These are phyloP conservation scores for Dromas ardeola DNA, from an alignment of 2,113 vertebrate species.

Conservation along the genomic window DNA sequence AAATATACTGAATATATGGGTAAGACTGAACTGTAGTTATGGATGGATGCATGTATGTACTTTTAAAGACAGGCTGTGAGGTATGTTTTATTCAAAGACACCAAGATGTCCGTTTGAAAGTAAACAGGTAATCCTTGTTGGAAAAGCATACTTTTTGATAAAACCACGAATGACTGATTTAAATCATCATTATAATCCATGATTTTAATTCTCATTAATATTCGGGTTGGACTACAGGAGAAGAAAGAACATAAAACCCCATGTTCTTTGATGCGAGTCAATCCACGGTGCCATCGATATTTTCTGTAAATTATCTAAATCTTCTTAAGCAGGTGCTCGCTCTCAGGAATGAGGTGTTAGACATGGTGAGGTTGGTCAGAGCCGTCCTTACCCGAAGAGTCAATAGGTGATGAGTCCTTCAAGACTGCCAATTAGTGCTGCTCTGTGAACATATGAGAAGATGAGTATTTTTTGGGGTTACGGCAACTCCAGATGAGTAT, in stretches of 20 bases:
- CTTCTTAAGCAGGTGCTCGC: background rate
- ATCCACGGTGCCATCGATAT: fast-evolving
- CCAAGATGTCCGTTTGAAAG: background rate
- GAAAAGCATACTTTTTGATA: background rate
- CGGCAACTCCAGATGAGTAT: background rate
- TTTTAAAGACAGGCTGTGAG: background rate
- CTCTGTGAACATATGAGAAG: background rate
- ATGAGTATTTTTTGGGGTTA: background rate
- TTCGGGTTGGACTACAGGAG: background rate
- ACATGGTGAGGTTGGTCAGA: background rate
- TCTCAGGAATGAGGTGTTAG: background rate
- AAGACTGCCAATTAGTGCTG: background rate
- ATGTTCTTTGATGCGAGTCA: background rate
- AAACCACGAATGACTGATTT: background rate
- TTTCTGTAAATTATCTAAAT: background rate
- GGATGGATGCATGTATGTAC: background rate
- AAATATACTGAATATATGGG: background rate
- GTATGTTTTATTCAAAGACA: background rate
- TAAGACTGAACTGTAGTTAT: background rate
- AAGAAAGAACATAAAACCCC: background rate
- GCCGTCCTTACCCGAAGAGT: background rate
- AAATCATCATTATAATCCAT: background rate
- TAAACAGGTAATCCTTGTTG: background rate
- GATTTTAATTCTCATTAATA: background rate
- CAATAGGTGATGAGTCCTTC: background rate